Base-by-base conservation (phyloP, 2,797 vertebrate genomes). In the Lithobates sylvaticus region DNA sequence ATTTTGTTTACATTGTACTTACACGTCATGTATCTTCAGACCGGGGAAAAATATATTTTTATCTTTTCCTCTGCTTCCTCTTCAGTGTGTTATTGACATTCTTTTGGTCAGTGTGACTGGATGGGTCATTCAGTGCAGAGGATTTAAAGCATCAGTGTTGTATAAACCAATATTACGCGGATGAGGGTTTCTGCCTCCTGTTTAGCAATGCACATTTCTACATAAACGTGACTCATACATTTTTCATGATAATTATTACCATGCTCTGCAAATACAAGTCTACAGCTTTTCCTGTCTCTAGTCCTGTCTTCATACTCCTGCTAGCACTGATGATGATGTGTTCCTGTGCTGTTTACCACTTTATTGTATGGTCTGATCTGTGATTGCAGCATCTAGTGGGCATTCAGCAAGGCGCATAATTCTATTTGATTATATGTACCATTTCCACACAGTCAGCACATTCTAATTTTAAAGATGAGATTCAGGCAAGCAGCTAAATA, bases 201-300 rank as follows among this genome's bases (percentile, higher is more conserved):
- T 91, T 88, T 89, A 91, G 89, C 85, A 90, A 90, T 0, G 0
- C 88, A 88, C 89, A 89, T 91, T 90, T 89, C 90, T 90, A 88
- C 86, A 89, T 89, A 88, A 81, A 87, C 81, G 64, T 93, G 93
- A 93, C 90, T 93, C 93, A 92, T 90, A 88, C 78, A 89, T 92
- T 92, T 83, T 90, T 92, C 84, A 88, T 81, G 83, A 21, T 92
- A 92, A 90, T 92, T 90, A 90, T 92, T 90, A 92, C 89, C 87
- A 87, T 6, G 21, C 89, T 87, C 84, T 85, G 88, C 89, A 91
- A 90, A 92, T 21, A 89, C 88, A 36, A 90, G 91, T 90, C 92
- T 91, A 86, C 90, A 85, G 90, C 89, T 90, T 90, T 92, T 93
- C 92, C 93, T 91, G 91, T 92, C 89, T 91, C 68, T 89, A 15